Percentiles rank a stretch among this genome's conserved stretches.
phyloP scores from a whole-genome alignment of 2,113 vertebrate species.

The Greenwoodochromis staneri region DNA sequence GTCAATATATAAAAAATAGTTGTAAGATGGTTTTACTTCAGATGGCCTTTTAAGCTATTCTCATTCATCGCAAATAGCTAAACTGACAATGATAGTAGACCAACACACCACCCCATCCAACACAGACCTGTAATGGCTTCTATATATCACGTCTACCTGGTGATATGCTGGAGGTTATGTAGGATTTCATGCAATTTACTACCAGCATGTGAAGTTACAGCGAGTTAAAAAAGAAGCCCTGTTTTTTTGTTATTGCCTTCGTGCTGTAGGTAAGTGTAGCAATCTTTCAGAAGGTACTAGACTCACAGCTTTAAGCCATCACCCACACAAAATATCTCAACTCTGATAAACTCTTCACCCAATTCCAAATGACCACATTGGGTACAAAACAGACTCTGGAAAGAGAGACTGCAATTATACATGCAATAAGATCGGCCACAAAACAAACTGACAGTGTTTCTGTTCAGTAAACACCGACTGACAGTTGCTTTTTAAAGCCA shows the following conservation, averaged over 20 bases:
- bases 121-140: background rate
- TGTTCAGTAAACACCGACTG: background rate
- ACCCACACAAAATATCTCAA: background rate
- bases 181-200: background rate
- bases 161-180: background rate
- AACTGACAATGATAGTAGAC: background rate
- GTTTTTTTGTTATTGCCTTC: background rate
- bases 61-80: background rate
- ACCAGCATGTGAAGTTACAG: background rate
- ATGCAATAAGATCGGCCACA: background rate
- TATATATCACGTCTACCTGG: background rate
- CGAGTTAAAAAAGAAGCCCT: background rate
- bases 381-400: background rate
- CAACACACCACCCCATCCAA: background rate
- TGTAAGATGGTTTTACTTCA: background rate
- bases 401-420: background rate
- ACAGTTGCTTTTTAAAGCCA: background rate
- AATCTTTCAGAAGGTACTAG: background rate
- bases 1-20: background rate
- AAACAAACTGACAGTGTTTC: background rate
- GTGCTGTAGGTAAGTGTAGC: background rate
- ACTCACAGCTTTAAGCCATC: background rate
- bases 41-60: background rate
- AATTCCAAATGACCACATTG: background rate
- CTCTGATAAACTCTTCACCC: background rate